phyloP scores from a whole-genome alignment of 2,888 invertebrate genomes.

The Apodemia duryi region DNA sequence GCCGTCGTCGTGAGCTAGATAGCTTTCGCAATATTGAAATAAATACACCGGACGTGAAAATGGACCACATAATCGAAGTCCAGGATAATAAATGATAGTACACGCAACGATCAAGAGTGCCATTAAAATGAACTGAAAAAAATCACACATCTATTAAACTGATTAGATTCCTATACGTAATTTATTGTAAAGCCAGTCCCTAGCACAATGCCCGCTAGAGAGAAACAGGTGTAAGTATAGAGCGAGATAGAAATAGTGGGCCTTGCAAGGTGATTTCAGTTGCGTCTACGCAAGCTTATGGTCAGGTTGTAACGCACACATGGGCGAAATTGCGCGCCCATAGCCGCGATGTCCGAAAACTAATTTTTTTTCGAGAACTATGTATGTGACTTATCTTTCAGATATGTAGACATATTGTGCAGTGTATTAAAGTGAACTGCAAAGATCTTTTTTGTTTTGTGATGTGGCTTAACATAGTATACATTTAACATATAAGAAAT shows the following conservation, averaged over 20 bases:
- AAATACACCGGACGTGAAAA: conserved; percentile 16
- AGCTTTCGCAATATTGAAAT: conserved; percentile 24
- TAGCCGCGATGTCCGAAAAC: conserved; percentile 52
- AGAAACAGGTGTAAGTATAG: conserved; percentile 47
- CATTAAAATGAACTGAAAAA: conserved; percentile 54
- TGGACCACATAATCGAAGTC: conserved; percentile 24
- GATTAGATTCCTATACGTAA: conserved; percentile 78
- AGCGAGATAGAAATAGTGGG: conserved; percentile 67
- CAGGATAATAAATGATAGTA: conserved; percentile 33
- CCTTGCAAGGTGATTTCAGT: conserved; percentile 80
- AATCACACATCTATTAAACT: conserved; percentile 74
- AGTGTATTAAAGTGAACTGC: conserved; percentile 21
- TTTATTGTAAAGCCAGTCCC: conserved; percentile 70
- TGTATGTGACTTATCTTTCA: conserved; percentile 4
- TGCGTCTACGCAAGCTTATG: conserved; percentile 72
- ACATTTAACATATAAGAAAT: conserved; percentile 4
- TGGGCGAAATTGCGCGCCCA: conserved; percentile 42
- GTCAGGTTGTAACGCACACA: conserved; percentile 69
- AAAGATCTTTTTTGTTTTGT: conserved; percentile 17
- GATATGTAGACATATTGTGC: conserved; percentile 18
- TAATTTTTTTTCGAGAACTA: conserved; percentile 33
- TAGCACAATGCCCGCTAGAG: conserved; percentile 74
- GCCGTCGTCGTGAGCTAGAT: background rate
- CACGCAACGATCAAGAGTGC: conserved; percentile 34
- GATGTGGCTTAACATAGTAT: conserved; percentile 16